Evolutionary conservation across 2,113 vertebrate species (phyloP), one percentile per base, ranked within the genome.

Genomic region (Ailuropoda melanoleuca): DNA sequence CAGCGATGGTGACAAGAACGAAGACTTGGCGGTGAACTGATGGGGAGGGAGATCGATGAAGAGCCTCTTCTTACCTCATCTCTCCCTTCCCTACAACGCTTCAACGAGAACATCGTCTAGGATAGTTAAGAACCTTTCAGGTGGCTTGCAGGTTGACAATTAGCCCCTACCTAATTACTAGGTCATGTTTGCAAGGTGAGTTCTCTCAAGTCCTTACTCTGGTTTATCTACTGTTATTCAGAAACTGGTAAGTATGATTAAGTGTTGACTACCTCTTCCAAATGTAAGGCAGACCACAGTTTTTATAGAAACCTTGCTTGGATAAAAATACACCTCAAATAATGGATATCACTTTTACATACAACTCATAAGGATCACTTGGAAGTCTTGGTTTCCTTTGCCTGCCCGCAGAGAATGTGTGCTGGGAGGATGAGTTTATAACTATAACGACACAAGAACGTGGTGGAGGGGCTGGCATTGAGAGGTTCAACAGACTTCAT

Each of bases 311-410:
- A 86, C 6, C 8, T 9, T 87, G 53, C 62, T 88, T 62, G 31
- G 62, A 56, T 21, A 72, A 93, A 85, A 72, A 15, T 48, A 34
- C 9, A 93, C 14, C 10, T 78, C 75, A 21, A n/a, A 53, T 78
- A 78, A 53, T 64, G 64, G n/a, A 68, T 53, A 72, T 80, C 24
- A 84, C 8, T 96, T 95, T 84, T 29, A 60, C 53, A 24, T 55
- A 64, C 8, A 75, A 29, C 37, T 95, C 18, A 26, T 94, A 86
- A 93, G 89, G 77, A 78, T 19, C 17, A 29, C 55, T 96, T 64
- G 62, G 78, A 93, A 96, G 93, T 50, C 37, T 62, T 66, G 24
- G 56, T 60, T 89, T 95, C 72, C 60, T 93, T 86, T 56, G 60
- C 90, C 80, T 39, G 9, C 5, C 81, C 56, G 29, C 78, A 89